A percentile compares a stretch with the other conserved stretches of the same genome.
Conservation (phyloP, 2,113 vertebrate genomes). For the Otus sunia region DNA sequence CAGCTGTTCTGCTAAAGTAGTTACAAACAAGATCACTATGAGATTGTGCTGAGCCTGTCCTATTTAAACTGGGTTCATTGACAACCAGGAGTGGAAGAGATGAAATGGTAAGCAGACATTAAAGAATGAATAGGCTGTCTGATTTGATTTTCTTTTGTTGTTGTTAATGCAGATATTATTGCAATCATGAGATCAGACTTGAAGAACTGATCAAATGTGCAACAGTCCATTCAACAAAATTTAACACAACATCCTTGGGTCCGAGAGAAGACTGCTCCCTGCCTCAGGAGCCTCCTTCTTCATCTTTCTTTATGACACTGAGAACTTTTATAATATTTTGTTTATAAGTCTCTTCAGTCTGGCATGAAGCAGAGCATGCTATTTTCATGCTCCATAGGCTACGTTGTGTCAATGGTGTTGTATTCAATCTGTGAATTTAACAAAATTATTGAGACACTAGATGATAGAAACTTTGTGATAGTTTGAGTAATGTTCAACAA, state of each 20-base stretch:
- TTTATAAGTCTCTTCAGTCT: neutral
- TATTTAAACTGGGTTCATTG: neutral
- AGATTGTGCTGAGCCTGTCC: neutral
- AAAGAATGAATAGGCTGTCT: neutral
- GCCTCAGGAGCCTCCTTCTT: neutral
- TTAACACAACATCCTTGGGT: neutral
- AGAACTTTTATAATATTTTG: neutral
- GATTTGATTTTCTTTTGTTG: neutral
- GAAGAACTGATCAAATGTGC: neutral
- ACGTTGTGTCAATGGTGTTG: rapidly evolving
- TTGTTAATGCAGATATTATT: neutral
- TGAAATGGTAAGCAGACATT: neutral
- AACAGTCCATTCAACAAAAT: neutral
- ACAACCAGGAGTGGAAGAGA: neutral
- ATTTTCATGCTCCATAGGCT: neutral
- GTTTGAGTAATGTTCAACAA: neutral
- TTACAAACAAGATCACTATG: neutral
- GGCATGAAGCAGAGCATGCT: neutral
- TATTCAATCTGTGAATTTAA: neutral
- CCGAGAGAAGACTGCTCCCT: neutral
- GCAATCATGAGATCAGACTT: neutral
- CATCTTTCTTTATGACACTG: neutral
- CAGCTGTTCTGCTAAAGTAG: neutral
- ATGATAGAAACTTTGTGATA: neutral
- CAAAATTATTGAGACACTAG: neutral